A percentile compares a stretch with the other conserved stretches of the same genome.
Conservation (phyloP, 2,797 vertebrate genomes). For the Nannoperca australis region DNA sequence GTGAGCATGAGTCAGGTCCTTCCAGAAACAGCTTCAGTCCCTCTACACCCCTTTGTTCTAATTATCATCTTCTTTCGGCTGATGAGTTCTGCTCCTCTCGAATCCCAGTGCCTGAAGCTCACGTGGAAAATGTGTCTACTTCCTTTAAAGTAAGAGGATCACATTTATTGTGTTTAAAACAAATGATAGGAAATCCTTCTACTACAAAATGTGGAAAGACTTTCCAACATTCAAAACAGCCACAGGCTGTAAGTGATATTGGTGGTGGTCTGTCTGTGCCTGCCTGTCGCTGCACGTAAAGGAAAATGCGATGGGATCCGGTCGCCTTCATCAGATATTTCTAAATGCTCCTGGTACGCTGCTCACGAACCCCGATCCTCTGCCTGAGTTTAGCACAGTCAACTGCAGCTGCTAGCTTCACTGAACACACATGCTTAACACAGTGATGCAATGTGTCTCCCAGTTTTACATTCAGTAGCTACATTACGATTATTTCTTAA, state of each 20-base stretch:
- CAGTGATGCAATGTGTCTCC: not conserved
- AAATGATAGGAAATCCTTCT: not conserved
- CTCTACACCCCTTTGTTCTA: conserved; percentile 25
- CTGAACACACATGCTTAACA: not conserved
- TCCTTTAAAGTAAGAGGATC: not conserved
- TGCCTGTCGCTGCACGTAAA: not conserved
- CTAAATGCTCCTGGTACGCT: not conserved
- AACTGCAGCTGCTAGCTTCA: conserved; percentile 37
- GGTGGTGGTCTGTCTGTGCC: not conserved
- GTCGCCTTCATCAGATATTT: conserved; percentile 12
- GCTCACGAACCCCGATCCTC: not conserved
- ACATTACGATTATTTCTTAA: not conserved
- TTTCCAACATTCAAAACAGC: conserved; percentile 15
- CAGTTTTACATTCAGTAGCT: not conserved
- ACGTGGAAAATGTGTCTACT: not conserved
- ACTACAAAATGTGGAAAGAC: conserved; percentile 19
- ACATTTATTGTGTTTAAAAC: conserved; percentile 12
- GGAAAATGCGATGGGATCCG: conserved; percentile 3
- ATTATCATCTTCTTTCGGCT: conserved; percentile 34
- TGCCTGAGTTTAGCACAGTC: too few relatives aligned
- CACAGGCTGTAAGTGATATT: conserved; percentile 6
- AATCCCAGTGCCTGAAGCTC: conserved; percentile 3
- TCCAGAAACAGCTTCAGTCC: conserved; percentile 44
- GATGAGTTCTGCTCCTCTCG: conserved; percentile 29
- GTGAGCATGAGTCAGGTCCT: conserved; percentile 38